Conservation (phyloP, 1,140 invertebrate species). For the Frieseomelitta varia region DNA sequence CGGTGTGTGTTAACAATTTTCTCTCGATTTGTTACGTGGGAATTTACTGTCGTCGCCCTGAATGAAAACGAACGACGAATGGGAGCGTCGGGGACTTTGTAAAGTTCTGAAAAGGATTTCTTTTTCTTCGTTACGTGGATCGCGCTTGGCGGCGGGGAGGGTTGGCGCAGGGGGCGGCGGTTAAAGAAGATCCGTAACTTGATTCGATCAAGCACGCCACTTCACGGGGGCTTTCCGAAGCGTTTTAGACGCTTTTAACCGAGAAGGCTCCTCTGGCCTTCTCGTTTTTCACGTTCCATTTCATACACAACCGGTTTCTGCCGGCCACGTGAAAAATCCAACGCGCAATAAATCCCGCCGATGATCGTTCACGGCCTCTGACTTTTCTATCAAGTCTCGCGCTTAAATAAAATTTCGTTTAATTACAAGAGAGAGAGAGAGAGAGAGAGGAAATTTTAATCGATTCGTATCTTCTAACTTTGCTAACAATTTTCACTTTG, state of each 20-base stretch:
- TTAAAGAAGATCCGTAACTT: constrained; percentile 52
- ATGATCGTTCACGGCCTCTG: no score
- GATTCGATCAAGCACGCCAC: constrained; percentile 59
- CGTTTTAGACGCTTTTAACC: constrained; percentile 63
- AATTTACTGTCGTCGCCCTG: neutral
- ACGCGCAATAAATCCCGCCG: neutral
- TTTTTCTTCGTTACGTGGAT: constrained; percentile 18
- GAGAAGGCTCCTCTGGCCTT: neutral
- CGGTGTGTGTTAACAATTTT: neutral
- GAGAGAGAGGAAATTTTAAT: no score
- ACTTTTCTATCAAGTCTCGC: neutral
- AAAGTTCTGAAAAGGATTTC: constrained; percentile 23
- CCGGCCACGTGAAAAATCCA: neutral
- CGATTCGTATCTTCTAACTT: no score
- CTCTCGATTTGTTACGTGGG: neutral
- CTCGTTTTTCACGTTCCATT: constrained; percentile 32
- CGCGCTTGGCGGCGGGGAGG: neutral
- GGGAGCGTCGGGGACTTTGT: neutral
- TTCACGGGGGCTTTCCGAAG: constrained; percentile 37
- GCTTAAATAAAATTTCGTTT: neutral
- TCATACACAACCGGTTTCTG: constrained; percentile 3
- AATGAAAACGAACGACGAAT: neutral
- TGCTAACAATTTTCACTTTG: no score
- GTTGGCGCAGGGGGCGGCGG: neutral
- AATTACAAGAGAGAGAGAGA: no score